Conservation (phyloP, 2,113 vertebrate species). For the Anguilla japonica region DNA sequence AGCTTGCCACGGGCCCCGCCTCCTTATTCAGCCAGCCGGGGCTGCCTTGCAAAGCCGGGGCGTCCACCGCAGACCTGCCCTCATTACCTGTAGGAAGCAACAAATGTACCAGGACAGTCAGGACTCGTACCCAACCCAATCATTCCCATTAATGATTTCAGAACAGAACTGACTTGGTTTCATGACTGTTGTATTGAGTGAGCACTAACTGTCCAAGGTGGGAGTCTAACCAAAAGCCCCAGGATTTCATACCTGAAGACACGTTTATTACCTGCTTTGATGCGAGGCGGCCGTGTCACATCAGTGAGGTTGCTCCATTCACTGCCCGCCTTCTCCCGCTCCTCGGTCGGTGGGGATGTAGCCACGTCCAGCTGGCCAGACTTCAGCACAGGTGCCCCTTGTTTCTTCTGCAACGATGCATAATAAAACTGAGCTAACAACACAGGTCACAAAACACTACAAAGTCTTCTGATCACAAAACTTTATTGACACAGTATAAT, state of each 20-base stretch:
- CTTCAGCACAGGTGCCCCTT: conserved; percentile 51
- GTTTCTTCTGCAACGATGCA: conserved; percentile 65
- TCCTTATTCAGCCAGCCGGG: conserved; percentile 49
- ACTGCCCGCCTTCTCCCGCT: conserved; percentile 42
- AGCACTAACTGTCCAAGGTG: not conserved
- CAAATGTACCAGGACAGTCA: not conserved
- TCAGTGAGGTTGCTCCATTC: conserved; percentile 50
- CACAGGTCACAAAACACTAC: not conserved
- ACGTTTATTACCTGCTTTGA: conserved; percentile 58
- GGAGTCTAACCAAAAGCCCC: not conserved
- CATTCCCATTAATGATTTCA: too few species aligned
- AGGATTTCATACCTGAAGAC: not conserved
- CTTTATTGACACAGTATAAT: not conserved
- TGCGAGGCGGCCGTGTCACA: conserved; percentile 29
- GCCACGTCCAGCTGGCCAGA: conserved; percentile 44
- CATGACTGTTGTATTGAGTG: too few species aligned
- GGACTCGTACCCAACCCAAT: too few species aligned
- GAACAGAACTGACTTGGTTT: too few species aligned
- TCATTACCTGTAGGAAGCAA: conserved; percentile 52
- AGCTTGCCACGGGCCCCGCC: conserved; percentile 40
- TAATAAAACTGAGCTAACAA: not conserved
- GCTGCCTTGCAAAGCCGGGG: conserved; percentile 41
- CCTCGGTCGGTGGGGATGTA: conserved; percentile 43
- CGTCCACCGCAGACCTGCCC: conserved; percentile 32
- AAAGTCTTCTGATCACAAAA: not conserved